Evolutionary conservation across 2,797 vertebrate genomes (phyloP).

Genomic region (Chloroceryle amazona): DNA sequence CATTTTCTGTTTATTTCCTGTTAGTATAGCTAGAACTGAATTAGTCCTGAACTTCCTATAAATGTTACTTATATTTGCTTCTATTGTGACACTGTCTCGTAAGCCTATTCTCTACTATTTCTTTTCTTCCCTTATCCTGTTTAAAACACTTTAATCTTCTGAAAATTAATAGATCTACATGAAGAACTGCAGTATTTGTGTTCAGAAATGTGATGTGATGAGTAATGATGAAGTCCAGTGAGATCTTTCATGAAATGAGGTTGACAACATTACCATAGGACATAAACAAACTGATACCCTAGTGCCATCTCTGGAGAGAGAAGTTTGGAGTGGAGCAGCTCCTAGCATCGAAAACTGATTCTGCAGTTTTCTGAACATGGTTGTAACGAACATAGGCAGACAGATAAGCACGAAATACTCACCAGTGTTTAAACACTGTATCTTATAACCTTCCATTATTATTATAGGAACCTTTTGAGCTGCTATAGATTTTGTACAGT

Average conservation of each 20-base stretch:
- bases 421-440: background rate
- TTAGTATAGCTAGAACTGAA: background rate
- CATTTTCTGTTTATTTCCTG: constrained; percentile 51
- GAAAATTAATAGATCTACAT: background rate
- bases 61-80: constrained; percentile 7
- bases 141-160: background rate
- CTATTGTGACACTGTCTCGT: background rate
- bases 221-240: background rate
- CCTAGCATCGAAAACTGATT: background rate
- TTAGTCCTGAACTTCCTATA: background rate
- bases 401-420: background rate
- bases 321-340: background rate
- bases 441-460: background rate
- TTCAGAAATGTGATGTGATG: background rate
- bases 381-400: background rate
- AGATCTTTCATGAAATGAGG: background rate
- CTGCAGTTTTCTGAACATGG: background rate
- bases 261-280: background rate
- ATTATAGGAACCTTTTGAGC: background rate
- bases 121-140: background rate
- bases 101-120: background rate
- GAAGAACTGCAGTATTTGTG: background rate
- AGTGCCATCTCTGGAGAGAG: background rate
- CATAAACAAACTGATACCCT: background rate
- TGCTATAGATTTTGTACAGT: background rate